Percentiles rank a stretch among this genome's conserved stretches.
Evolutionary conservation across 2,113 vertebrate species (phyloP).

Genomic region (Triplophysa siluroides): DNA sequence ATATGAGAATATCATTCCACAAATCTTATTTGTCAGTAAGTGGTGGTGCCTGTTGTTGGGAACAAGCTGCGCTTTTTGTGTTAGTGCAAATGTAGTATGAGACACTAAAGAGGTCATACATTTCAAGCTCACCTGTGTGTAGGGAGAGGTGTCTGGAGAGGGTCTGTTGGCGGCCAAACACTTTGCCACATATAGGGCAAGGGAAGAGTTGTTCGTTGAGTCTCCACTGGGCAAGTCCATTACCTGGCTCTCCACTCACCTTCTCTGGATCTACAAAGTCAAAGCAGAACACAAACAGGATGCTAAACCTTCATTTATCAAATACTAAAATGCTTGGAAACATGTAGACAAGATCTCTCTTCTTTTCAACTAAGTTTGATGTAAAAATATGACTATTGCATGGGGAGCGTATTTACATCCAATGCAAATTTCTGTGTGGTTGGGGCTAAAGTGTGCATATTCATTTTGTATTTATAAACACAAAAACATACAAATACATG

Average conservation of each 20-base stretch:
- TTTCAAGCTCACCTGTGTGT: constrained; percentile 87
- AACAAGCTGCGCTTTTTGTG: background rate
- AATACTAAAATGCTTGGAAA: background rate
- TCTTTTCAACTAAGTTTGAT: background rate
- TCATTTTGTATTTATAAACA: no score
- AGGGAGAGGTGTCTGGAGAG: constrained; percentile 93
- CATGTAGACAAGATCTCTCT: background rate
- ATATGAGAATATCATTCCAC: background rate
- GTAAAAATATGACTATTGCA: no score
- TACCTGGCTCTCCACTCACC: constrained; percentile 83
- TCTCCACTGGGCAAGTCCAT: constrained; percentile 88
- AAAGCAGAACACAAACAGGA: background rate
- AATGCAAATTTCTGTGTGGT: no score
- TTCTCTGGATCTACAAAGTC: constrained; percentile 82
- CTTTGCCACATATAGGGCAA: constrained; percentile 94
- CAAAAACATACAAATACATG: no score
- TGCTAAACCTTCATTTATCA: background rate
- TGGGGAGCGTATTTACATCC: no score
- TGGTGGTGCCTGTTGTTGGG: background rate
- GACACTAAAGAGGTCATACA: background rate
- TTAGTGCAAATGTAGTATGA: background rate
- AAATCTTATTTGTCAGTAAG: background rate
- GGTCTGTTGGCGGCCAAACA: constrained; percentile 96
- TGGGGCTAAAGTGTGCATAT: no score
- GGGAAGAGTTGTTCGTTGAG: constrained; percentile 94